phyloP scores from a whole-genome alignment of 2,113 vertebrate species.

The Neoarius graeffei region DNA sequence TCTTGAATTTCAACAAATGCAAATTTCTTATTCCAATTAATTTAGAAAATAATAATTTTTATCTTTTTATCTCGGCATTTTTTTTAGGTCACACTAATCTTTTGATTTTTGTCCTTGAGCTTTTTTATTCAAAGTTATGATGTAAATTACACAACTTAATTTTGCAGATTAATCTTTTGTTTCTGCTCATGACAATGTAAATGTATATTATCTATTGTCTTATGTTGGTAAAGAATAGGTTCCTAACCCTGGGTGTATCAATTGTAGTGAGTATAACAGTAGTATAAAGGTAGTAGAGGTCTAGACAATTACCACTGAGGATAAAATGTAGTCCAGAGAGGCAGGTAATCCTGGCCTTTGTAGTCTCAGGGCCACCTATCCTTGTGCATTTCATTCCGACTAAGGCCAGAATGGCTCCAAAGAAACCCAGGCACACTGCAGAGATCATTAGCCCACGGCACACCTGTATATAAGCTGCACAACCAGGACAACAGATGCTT shows the following conservation, averaged over 20 bases:
- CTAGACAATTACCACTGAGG: conserved; percentile 80
- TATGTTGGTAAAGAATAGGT: not conserved
- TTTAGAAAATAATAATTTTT: not conserved
- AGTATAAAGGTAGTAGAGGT: not conserved
- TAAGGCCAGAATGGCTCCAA: conserved; percentile 82
- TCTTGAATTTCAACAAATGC: not conserved
- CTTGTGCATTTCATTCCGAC: conserved; percentile 97
- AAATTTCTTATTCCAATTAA: not conserved
- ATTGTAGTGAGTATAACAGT: not conserved
- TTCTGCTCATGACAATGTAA: not conserved
- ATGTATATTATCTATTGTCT: not conserved
- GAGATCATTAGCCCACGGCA: conserved; percentile 95
- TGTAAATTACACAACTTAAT: not conserved
- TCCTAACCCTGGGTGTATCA: not conserved
- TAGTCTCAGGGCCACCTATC: conserved; percentile 87
- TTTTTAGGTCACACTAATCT: not conserved
- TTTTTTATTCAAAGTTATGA: not conserved
- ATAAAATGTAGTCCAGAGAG: conserved; percentile 87
- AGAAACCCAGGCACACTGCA: conserved; percentile 88
- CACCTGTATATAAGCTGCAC: conserved; percentile 90
- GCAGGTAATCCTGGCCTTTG: conserved; percentile 87
- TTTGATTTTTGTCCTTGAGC: not conserved
- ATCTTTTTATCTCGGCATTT: not conserved
- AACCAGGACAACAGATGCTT: not conserved
- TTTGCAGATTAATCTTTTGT: not conserved